A percentile compares a stretch with the other conserved stretches of the same genome.
phyloP scores from a whole-genome alignment of 37 sponge, comb jelly and placozoan genomes.

The Agelas oroides region DNA sequence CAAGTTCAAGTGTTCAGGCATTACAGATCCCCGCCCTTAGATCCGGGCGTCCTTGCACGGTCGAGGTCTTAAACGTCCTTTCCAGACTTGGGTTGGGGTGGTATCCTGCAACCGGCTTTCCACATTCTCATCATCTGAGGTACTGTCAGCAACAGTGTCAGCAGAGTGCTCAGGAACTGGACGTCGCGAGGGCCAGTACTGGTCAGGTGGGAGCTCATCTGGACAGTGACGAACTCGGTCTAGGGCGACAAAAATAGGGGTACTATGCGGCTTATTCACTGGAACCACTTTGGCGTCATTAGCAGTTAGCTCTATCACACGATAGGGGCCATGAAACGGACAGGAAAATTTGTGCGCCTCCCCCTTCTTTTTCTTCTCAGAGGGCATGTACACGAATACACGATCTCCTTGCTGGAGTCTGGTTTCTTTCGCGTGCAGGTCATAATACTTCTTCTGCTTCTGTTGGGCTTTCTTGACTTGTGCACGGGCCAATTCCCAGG shows the following conservation, averaged over 20 bases:
- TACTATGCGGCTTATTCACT: constrained; percentile 30
- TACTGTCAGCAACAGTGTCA: too few relatives aligned
- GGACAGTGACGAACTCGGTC: constrained; percentile 47
- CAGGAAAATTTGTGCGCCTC: constrained; percentile 27
- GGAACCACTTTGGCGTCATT: constrained; percentile 11
- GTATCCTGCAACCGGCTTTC: too few relatives aligned
- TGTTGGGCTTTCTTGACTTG: constrained; percentile 42
- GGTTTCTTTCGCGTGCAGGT: background rate
- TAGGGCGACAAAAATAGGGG: constrained; percentile 37
- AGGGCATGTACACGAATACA: constrained; percentile 57
- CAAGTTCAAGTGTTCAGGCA: too few relatives aligned
- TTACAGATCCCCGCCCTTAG: too few relatives aligned
- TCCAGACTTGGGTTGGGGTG: too few relatives aligned
- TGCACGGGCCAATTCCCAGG: constrained; percentile 32
- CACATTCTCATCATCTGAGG: too few relatives aligned
- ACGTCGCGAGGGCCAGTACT: constrained; percentile 26
- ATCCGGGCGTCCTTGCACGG: too few relatives aligned
- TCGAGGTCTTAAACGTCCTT: too few relatives aligned
- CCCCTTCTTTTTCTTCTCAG: constrained; percentile 26
- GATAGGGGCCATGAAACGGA: constrained; percentile 53
- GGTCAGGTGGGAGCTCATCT: constrained; percentile 5
- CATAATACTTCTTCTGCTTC: constrained; percentile 50
- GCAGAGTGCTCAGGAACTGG: too few relatives aligned
- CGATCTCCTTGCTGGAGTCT: constrained; percentile 36
- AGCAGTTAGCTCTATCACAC: constrained; percentile 24